Conservation (phyloP, 37 sponge, comb jelly and placozoan species). For the Geodia barretti region DNA sequence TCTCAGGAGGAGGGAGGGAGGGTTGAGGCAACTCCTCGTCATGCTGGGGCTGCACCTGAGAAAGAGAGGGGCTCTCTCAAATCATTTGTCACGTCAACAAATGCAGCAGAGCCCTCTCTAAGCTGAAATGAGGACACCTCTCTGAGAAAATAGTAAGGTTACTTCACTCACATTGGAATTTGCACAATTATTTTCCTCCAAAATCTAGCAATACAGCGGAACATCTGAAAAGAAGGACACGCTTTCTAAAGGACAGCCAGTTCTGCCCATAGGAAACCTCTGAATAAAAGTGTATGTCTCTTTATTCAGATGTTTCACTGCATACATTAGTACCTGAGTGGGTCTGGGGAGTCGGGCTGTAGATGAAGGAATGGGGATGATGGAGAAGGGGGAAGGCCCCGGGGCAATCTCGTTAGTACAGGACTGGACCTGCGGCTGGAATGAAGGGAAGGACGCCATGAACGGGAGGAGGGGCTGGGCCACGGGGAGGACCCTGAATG, state of each 20-base stretch:
- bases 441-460: background rate
- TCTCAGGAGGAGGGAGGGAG: conserved; percentile 2
- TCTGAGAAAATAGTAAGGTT: too few species aligned
- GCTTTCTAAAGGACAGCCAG: too few species aligned
- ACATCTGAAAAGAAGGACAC: too few species aligned
- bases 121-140: too few species aligned
- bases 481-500: conserved; percentile 28
- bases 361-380: conserved; percentile 49
- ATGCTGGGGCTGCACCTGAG: too few species aligned
- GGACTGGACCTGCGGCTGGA: background rate
- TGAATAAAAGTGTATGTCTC: background rate
- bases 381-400: conserved; percentile 40
- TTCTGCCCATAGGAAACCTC: background rate
- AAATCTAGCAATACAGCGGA: too few species aligned
- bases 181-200: too few species aligned
- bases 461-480: conserved; percentile 2
- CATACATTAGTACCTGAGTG: conserved; percentile 6
- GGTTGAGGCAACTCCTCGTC: conserved; percentile 6
- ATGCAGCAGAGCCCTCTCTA: too few species aligned
- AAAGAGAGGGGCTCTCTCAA: too few species aligned
- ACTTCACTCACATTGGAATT: too few species aligned
- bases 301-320: too few species aligned
- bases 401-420: background rate
- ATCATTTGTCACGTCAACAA: too few species aligned
- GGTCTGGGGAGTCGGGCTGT: conserved; percentile 28